Evolutionary conservation across 2,113 vertebrate species (phyloP), one percentile per base, ranked within the genome.

Genomic region (Strix uralensis): DNA sequence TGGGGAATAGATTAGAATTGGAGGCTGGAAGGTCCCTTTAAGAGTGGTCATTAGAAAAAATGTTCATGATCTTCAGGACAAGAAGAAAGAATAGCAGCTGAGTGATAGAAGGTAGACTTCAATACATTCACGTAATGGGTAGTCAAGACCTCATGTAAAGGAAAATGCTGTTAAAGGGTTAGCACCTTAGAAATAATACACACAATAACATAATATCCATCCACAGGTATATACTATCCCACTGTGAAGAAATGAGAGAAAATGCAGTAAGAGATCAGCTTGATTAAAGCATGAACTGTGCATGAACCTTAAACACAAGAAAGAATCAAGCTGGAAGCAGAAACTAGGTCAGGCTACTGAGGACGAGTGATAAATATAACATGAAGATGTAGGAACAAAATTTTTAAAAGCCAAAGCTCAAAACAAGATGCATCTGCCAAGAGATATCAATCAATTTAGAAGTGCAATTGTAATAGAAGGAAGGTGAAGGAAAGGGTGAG

Each of bases 331-430:
- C 61, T 91, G 36, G 61, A 94, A 94, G 82, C 58, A 95, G 71
- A 97, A 97, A 96, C 49, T 96, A 89, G 96, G 94, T 97, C 95
- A 96, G 78, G 10, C 15, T 95, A 58, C 66, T 85, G 65, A 91
- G 73, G 65, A 91, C 0, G 9, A 86, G 17, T 92, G 73, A 92
- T 96, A 97, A 96, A 96, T 96, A 94, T 94, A 96, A 92, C 87
- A 83, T 94, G 78, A 92, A 91, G 44, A 55, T 42, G 66, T 79
- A 87, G 81, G 66, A 95, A 94, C 61, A 87, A 94, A 85, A 79
- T 82, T 94, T 81, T 26, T 8, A 92, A 95, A 94, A 94, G 5
- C 71, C 82, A 73, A 70, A 94, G 71, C 86, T 94, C 71, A 73
- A 95, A 95, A 73, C 40, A 88, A 83, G 55, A 58, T 86, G 38